These are phyloP conservation scores for Paracanthobrama guichenoti DNA, from an alignment of 2,113 vertebrate genomes.

Conservation along the genomic window DNA sequence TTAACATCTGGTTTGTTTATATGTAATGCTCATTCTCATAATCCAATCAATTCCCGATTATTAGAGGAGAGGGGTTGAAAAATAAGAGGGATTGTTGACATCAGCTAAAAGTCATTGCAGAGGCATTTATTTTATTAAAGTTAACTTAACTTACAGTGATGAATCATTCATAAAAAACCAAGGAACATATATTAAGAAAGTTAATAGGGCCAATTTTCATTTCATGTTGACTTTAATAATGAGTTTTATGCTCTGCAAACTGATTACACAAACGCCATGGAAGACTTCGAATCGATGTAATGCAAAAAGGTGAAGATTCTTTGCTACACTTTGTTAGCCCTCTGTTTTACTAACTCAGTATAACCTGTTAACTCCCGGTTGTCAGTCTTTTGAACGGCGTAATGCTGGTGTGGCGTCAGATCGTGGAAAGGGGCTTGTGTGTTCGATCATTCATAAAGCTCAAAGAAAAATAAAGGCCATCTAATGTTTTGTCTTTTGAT, in stretches of 20 bases:
- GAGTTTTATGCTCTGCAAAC: neutral
- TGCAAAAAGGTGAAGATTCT: neutral
- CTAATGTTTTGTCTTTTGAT: slow-evolving; percentile 16
- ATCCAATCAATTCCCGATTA: too few relatives aligned
- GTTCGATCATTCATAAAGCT: slow-evolving; percentile 19
- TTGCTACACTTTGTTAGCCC: neutral
- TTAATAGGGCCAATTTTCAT: neutral
- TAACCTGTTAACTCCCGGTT: neutral
- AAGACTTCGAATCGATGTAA: slow-evolving; percentile 27
- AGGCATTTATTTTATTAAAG: neutral
- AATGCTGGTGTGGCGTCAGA: slow-evolving; percentile 16
- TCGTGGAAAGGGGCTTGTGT: slow-evolving; percentile 45
- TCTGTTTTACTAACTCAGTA: neutral
- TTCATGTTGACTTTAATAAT: slow-evolving; percentile 10
- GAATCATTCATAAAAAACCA: too few relatives aligned
- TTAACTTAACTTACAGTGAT: neutral
- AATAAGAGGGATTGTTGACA: neutral
- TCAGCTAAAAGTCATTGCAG: neutral
- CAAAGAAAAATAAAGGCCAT: slow-evolving; percentile 12
- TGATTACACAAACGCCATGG: slow-evolving; percentile 2
- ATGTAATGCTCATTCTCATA: too few relatives aligned
- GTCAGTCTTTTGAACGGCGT: neutral
- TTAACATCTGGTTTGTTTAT: too few relatives aligned
- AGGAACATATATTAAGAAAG: neutral
- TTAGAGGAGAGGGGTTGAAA: neutral